phyloP scores from a whole-genome alignment of 1,140 invertebrate species.

The Potamilus streckersoni region DNA sequence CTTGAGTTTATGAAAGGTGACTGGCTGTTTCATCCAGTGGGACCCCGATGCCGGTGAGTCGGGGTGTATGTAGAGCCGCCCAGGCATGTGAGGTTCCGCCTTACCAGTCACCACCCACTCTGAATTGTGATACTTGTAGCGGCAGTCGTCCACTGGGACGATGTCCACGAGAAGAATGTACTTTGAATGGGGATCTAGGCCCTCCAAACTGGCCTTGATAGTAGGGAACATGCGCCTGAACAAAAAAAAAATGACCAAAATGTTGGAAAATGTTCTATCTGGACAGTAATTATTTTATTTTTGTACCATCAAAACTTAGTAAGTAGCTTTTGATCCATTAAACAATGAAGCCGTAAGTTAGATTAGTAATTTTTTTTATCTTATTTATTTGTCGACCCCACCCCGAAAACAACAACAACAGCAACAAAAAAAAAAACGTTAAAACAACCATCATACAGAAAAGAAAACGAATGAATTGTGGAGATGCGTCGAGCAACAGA shows the following conservation, averaged over 20 bases:
- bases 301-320: background rate
- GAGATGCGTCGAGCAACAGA: too few species aligned
- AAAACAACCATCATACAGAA: too few species aligned
- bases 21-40: conserved; percentile 96
- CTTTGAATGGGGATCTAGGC: conserved; percentile 75
- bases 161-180: conserved; percentile 88
- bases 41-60: conserved; percentile 96
- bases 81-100: conserved; percentile 84
- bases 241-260: conserved; percentile 13
- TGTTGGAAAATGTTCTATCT: background rate
- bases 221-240: conserved; percentile 69
- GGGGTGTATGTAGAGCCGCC: conserved; percentile 89
- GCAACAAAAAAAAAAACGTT: too few species aligned
- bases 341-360: background rate
- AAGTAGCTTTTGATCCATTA: background rate
- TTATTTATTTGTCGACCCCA: background rate
- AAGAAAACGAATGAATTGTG: too few species aligned
- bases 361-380: background rate
- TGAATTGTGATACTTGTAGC: conserved; percentile 67
- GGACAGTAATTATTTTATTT: background rate
- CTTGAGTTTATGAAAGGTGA: conserved; percentile 96
- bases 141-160: conserved; percentile 66
- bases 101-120: conserved; percentile 68
- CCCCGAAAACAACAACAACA: background rate
- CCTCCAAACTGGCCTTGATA: conserved; percentile 71